A percentile compares a stretch with the other conserved stretches of the same genome.
phyloP scores from a whole-genome alignment of 2,797 vertebrate species.

The Lagocephalus sceleratus region DNA sequence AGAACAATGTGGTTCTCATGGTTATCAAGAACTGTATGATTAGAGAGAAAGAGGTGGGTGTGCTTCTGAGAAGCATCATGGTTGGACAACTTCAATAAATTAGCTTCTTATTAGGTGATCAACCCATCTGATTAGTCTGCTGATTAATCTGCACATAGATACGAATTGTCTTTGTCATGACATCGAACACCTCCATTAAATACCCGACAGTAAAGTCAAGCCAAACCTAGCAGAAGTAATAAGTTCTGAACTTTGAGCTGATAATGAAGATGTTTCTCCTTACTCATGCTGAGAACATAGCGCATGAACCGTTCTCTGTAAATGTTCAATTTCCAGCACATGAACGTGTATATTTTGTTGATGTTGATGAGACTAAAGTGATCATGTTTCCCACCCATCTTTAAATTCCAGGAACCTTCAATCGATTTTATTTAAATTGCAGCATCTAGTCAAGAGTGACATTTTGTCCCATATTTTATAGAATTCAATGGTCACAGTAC shows the following conservation, averaged over 20 bases:
- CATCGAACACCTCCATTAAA: constrained; percentile 24
- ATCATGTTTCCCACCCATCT: not conserved
- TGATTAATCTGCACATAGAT: constrained; percentile 45
- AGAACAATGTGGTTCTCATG: too few relatives aligned
- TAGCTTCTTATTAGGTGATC: constrained; percentile 36
- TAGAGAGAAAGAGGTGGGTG: too few relatives aligned
- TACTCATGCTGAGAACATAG: too few relatives aligned
- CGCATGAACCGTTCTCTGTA: not conserved
- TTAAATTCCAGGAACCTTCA: too few relatives aligned
- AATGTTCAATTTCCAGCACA: constrained; percentile 10
- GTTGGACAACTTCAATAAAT: constrained; percentile 35
- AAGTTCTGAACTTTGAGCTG: too few relatives aligned
- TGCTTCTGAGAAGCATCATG: constrained; percentile 6
- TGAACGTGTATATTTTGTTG: too few relatives aligned
- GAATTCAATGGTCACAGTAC: not conserved
- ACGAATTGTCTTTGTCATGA: constrained; percentile 29
- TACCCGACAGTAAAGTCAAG: not conserved
- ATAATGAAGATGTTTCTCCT: too few relatives aligned
- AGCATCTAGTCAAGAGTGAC: too few relatives aligned
- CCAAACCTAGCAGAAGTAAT: not conserved
- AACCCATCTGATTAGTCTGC: constrained; percentile 44
- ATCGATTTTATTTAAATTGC: too few relatives aligned
- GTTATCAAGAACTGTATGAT: too few relatives aligned
- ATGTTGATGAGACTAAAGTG: too few relatives aligned
- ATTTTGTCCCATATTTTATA: constrained; percentile 1